Percentiles rank a stretch among this genome's conserved stretches.
phyloP scores from a whole-genome alignment of 1,140 invertebrate species.

The Hyphantria cunea region DNA sequence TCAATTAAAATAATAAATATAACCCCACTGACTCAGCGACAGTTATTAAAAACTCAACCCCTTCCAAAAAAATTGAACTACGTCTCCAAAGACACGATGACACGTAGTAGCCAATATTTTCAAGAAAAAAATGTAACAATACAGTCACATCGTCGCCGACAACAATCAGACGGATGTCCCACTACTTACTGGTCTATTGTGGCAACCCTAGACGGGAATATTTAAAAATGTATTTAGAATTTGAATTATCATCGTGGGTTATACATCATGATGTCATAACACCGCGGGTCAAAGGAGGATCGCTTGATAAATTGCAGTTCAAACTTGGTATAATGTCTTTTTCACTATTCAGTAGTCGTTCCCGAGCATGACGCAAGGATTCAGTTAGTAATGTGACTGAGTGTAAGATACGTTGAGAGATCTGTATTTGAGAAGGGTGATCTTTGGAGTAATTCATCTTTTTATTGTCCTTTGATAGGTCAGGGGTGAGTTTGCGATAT shows the following conservation, averaged over 20 bases:
- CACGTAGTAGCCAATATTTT: constrained; percentile 37
- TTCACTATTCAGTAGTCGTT: constrained; percentile 68
- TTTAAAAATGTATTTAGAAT: constrained; percentile 65
- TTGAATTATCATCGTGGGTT: constrained; percentile 74
- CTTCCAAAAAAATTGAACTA: no score
- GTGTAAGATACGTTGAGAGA: constrained; percentile 17
- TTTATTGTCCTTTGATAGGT: constrained; percentile 1
- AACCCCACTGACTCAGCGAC: no score
- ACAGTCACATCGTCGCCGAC: constrained; percentile 47
- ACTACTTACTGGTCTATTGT: constrained; percentile 48
- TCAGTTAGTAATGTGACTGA: constrained; percentile 36
- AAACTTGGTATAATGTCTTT: constrained; percentile 80
- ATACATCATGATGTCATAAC: constrained; percentile 81
- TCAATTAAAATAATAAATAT: no score
- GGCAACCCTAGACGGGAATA: constrained; percentile 43
- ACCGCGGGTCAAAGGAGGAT: constrained; percentile 74
- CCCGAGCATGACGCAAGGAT: constrained; percentile 68
- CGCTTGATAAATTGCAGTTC: constrained; percentile 77
- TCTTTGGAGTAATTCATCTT: not conserved
- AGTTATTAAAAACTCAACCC: no score
- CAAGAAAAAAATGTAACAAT: constrained; percentile 40
- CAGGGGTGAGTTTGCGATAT: not conserved
- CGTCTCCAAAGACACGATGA: constrained; percentile 32
- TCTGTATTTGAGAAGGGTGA: constrained; percentile 17
- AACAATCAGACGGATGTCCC: constrained; percentile 73